Evolutionary conservation across 2,888 invertebrate species (phyloP).

Genomic region (Margaritifera margaritifera): DNA sequence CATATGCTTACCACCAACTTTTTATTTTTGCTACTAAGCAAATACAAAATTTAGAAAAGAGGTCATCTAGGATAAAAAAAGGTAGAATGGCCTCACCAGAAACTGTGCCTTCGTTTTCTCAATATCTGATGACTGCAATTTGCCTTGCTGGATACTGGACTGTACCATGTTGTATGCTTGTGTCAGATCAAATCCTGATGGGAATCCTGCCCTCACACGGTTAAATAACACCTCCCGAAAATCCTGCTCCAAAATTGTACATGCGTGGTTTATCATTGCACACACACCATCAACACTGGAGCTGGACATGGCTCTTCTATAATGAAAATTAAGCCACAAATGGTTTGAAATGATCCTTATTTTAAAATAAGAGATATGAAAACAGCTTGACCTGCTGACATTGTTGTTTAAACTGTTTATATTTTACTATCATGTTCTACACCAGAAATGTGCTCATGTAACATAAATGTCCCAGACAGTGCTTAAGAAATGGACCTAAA

Average conservation of each 20-base stretch:
- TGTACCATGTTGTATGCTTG: slow-evolving; percentile 89
- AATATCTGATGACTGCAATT: slow-evolving; percentile 80
- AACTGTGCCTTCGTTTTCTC: slow-evolving; percentile 86
- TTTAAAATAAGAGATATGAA: too few relatives aligned
- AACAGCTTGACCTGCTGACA: too few relatives aligned
- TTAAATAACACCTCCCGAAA: slow-evolving; percentile 83
- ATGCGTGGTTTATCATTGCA: slow-evolving; percentile 95
- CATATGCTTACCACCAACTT: too few relatives aligned
- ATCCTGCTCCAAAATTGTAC: slow-evolving; percentile 88
- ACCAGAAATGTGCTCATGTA: too few relatives aligned
- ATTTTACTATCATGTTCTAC: too few relatives aligned
- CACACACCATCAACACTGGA: slow-evolving; percentile 96
- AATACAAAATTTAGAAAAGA: background rate
- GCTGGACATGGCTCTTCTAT: slow-evolving; percentile 89
- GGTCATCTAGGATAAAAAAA: too few relatives aligned
- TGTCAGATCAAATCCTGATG: slow-evolving; percentile 75
- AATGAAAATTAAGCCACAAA: slow-evolving; percentile 2
- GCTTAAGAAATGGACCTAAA: too few relatives aligned
- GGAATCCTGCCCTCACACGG: slow-evolving; percentile 85
- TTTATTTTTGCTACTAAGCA: too few relatives aligned
- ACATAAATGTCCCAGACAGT: too few relatives aligned
- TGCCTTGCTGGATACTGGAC: slow-evolving; percentile 85
- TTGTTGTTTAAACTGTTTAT: too few relatives aligned
- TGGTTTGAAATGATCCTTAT: too few relatives aligned
- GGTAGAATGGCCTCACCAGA: slow-evolving; percentile 77